Base-by-base conservation (phyloP, 2,888 invertebrate species). In the Hirtodrosophila trivittata region DNA sequence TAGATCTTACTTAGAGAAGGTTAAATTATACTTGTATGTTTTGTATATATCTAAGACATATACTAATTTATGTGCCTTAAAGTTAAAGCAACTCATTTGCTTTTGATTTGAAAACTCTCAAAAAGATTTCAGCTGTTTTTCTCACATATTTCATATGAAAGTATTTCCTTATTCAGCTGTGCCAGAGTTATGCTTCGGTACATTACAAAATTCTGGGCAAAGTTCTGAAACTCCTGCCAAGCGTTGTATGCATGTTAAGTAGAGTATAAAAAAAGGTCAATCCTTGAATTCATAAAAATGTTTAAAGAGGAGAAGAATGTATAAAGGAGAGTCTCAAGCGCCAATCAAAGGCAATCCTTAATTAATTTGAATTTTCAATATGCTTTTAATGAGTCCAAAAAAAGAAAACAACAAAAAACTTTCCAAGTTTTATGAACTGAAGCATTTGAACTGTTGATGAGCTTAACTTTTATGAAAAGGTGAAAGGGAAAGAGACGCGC, bases 311-410 rank as follows among this genome's bases (percentile, higher is more conserved):
- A 38, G 49, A 13, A 55, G 47, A 67, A 42, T 45, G 33, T 56
- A 49, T 52, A 56, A 67, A 39, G 5, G 8, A 30, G 30, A 8
- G 26, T 42, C 37, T 33, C 35, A 14, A 16, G 42, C 37, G 13
- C 37, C 14, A 69, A 60, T 60, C 66, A 71, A 71, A 66, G 37
- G 43, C 39, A 37, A 58, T 66, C 10, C 51, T 38, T 71, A 71
- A 71, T 71, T 71, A 62, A 71, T 66, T 71, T 55, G 71, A 35
- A 55, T 66, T 58, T 70, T 66, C 58, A 71, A 71, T 71, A 51
- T 41, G 66, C 62, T 71, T 71, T 71, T 59, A 54, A 58, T 56
- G 41, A 57, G 54, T 42, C 12, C 6, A n/a, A 26, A 21, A 21
- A 21, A 21, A 2, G 18, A 5, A 21, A 21, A 21, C 18, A 3